Percentiles rank a stretch among this genome's conserved stretches.
phyloP scores from a whole-genome alignment of 2,113 vertebrate genomes.

The Campylomormyrus tamandua region DNA sequence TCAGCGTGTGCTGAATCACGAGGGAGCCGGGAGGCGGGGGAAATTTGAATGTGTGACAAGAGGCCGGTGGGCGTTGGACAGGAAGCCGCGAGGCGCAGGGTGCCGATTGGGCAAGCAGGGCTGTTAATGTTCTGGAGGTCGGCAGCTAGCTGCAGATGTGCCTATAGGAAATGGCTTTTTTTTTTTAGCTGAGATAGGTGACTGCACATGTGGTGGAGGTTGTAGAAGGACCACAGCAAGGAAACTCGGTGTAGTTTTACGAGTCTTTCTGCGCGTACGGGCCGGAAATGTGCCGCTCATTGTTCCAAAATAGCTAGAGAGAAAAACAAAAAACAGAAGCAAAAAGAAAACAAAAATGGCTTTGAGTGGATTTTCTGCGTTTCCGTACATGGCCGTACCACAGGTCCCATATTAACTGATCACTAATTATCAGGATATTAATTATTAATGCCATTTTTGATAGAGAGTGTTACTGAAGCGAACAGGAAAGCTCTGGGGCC shows the following conservation, averaged over 20 bases:
- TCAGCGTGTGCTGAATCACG: slow-evolving; percentile 9
- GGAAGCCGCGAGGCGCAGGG: background rate
- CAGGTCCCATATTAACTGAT: background rate
- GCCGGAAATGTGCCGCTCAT: background rate
- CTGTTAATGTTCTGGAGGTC: background rate
- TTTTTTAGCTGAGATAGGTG: background rate
- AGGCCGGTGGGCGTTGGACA: slow-evolving; percentile 6
- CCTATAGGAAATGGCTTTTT: slow-evolving; percentile 6
- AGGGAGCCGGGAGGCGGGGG: background rate
- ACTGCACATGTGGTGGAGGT: background rate
- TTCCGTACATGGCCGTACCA: background rate
- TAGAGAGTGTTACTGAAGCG: background rate
- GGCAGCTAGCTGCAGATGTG: background rate
- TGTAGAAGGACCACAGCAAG: background rate
- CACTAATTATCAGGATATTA: background rate
- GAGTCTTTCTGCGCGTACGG: background rate
- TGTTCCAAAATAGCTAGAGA: slow-evolving; percentile 20
- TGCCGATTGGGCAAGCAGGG: background rate
- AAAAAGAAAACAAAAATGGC: slow-evolving; percentile 6
- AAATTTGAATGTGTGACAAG: background rate
- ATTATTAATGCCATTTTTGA: background rate
- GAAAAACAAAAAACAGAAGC: slow-evolving; percentile 1
- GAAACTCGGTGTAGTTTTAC: slow-evolving; percentile 5
- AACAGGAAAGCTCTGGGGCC: background rate
- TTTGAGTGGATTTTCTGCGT: background rate